Conservation (phyloP, 92 coral and sea anemone genomes). For the Siderastrea radians region DNA sequence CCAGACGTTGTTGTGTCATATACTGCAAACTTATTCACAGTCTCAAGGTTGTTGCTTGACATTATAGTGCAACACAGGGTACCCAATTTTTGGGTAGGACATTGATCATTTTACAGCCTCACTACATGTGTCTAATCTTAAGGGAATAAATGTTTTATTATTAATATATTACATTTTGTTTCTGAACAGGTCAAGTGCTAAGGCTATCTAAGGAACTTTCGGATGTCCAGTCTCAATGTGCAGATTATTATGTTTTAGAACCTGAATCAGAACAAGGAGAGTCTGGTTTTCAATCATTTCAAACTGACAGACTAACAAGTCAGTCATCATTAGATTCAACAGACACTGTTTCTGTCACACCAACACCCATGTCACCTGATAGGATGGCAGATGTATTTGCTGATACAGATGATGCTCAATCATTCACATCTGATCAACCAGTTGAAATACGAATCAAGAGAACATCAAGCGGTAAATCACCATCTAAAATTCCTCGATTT, state of each 20-base stretch:
- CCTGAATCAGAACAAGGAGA: conserved; percentile 31
- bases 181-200: conserved; percentile 58
- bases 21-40: too few species aligned
- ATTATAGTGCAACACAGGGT: too few species aligned
- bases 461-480: conserved; percentile 91
- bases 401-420: neutral
- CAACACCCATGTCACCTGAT: conserved; percentile 31
- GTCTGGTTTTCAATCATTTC: conserved; percentile 41
- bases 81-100: too few species aligned
- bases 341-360: neutral
- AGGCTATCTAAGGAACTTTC: conserved; percentile 72
- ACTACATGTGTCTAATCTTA: too few species aligned
- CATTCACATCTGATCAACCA: conserved; percentile 18
- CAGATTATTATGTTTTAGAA: conserved; percentile 69
- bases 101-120: too few species aligned
- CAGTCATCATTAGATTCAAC: conserved; percentile 10
- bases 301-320: conserved; percentile 1
- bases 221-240: conserved; percentile 26
- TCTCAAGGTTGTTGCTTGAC: too few species aligned
- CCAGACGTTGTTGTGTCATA: too few species aligned
- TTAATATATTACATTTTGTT: neutral
- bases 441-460: conserved; percentile 79
- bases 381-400: neutral
- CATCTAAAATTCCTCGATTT: conserved; percentile 92
- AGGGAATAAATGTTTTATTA: neutral